Percentiles rank a stretch among this genome's conserved stretches.
phyloP scores from a whole-genome alignment of 1,140 invertebrate genomes.

The Drosophila saltans region DNA sequence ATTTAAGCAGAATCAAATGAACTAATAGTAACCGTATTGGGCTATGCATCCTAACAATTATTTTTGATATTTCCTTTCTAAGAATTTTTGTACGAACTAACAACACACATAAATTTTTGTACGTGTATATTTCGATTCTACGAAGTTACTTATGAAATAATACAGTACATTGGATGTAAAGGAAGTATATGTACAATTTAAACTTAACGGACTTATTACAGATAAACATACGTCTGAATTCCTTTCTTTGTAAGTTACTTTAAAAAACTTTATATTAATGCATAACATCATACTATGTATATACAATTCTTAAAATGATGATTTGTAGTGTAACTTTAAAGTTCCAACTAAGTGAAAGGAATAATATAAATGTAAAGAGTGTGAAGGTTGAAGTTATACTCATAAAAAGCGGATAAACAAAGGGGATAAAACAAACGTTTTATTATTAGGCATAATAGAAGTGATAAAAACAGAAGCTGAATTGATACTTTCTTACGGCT shows the following conservation, averaged over 20 bases:
- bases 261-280: slow-evolving; percentile 27
- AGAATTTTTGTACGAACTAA: no score
- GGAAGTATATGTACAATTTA: slow-evolving; percentile 69
- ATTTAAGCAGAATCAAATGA: no score
- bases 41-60: slow-evolving; percentile 32
- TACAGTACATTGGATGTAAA: slow-evolving; percentile 59
- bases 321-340: slow-evolving; percentile 31
- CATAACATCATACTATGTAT: slow-evolving; percentile 50
- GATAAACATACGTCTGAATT: slow-evolving; percentile 41
- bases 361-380: slow-evolving; percentile 49
- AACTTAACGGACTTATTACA: background rate
- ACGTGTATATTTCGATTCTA: slow-evolving; percentile 10
- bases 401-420: slow-evolving; percentile 35
- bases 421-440: slow-evolving; percentile 9
- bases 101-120: background rate
- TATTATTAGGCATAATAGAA: slow-evolving; percentile 43
- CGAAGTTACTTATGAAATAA: slow-evolving; percentile 49
- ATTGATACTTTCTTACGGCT: slow-evolving; percentile 28
- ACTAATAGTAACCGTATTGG: no score
- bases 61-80: no score
- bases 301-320: slow-evolving; percentile 64
- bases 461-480: slow-evolving; percentile 43
- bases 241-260: slow-evolving; percentile 50
- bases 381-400: slow-evolving; percentile 31
- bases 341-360: slow-evolving; percentile 67